These are phyloP conservation scores for Orthonychiurus folsomi DNA, from an alignment of 2,888 invertebrate species.

Conservation along the genomic window DNA sequence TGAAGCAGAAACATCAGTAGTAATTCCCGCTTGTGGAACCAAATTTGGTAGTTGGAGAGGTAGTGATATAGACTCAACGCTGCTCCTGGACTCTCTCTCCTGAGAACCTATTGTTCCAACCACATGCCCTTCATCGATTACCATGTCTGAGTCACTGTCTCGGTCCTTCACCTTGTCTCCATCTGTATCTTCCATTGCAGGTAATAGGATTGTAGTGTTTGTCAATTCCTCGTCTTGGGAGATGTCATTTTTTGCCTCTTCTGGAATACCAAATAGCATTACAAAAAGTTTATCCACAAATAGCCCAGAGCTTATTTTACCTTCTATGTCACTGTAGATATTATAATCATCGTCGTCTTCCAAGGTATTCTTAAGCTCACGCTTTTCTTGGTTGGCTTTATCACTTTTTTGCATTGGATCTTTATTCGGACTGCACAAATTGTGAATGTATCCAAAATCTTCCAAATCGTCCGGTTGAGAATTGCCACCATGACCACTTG, in stretches of 20 bases:
- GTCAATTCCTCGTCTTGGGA: background rate
- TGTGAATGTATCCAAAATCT: background rate
- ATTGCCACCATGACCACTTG: background rate
- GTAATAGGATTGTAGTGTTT: no score
- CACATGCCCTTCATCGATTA: constrained; percentile 29
- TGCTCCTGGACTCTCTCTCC: constrained; percentile 11
- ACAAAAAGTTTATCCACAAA: no score
- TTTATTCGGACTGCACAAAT: background rate
- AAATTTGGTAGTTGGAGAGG: background rate
- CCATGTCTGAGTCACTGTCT: constrained; percentile 36
- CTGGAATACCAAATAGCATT: constrained; percentile 10
- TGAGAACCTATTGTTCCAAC: background rate
- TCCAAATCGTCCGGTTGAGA: background rate
- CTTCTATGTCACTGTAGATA: constrained; percentile 57
- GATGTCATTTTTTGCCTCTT: background rate
- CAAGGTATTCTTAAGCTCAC: constrained; percentile 21
- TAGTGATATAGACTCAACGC: constrained; percentile 11
- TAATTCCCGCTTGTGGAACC: background rate
- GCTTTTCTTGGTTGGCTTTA: constrained; percentile 2
- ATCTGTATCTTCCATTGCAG: background rate
- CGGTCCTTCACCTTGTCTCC: constrained; percentile 9
- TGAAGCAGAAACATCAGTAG: background rate
- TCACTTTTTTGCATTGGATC: background rate
- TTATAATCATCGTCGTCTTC: constrained; percentile 49
- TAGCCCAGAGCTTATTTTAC: no score